Base-by-base conservation (phyloP, 2,888 invertebrate genomes). In the Elegia similella region DNA sequence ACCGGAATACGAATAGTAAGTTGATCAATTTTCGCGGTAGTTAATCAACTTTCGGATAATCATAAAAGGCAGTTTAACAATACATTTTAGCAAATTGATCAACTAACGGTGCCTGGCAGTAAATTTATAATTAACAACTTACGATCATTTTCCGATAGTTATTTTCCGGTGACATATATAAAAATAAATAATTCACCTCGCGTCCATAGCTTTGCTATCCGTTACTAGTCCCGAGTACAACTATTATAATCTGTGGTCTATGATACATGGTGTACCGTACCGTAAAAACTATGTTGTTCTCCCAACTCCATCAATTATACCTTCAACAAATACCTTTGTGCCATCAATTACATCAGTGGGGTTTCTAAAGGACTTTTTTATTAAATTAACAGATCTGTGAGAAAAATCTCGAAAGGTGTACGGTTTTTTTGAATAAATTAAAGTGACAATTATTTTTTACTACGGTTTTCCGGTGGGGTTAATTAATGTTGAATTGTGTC, bases 361-460 rank as follows among this genome's bases (percentile, higher is more conserved):
- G 55, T 55, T 62, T 57, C 34, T 57, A 52, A 56, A 62, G 62
- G 63, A 61, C 59, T 59, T 60, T 62, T 61, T 68, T 72, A 71
- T 70, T 69, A 65, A 79, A 80, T 80, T 78, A 80, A 70, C 79
- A 68, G 59, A 30, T 60, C 54, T 57, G 64, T 67, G 70, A 68
- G 66, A 72, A 65, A 57, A 55, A 23, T 46, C 16, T 42, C 44
- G 23, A 15, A 23, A 23, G 44, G 42, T 32, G 30, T 32, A 13
- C 30, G n/a, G 30, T 7, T 13, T 38, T 50, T 50, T 34, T 50
- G 32, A 50, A 50, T 50, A 34, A 50, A 50, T 50, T 50, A 50
- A 50, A 34, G 50, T 50, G 50, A 50, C 50, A 50, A 50, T 50
- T 50, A 50, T 17, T 34, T 50, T 50, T 43, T 43, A 42, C 15